Percentiles rank a stretch among this genome's conserved stretches.
phyloP scores from a whole-genome alignment of 1,140 invertebrate species.

The Heliconius eleuchia region DNA sequence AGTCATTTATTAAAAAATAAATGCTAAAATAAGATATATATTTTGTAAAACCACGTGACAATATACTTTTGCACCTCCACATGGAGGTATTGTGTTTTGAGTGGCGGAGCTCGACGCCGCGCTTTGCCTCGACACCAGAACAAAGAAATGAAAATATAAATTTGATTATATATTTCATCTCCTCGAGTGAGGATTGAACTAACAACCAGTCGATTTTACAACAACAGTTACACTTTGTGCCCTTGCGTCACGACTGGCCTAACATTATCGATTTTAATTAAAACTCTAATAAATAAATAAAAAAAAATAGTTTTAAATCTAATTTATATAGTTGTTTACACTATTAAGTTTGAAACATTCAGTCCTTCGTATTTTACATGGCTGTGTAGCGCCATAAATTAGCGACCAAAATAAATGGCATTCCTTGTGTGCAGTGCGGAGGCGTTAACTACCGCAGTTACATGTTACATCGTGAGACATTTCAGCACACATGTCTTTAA shows the following conservation, averaged over 20 bases:
- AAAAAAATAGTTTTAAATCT: background rate
- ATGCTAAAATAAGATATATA: background rate
- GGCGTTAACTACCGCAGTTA: slow-evolving; percentile 48
- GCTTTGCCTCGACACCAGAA: too few relatives aligned
- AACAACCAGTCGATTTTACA: too few relatives aligned
- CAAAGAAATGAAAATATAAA: too few relatives aligned
- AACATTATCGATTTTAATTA: too few relatives aligned
- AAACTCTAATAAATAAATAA: too few relatives aligned
- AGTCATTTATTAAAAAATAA: background rate
- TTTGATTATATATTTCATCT: too few relatives aligned
- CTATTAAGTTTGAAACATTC: background rate
- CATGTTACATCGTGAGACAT: slow-evolving; percentile 36
- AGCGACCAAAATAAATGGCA: slow-evolving; percentile 48
- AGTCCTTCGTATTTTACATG: background rate
- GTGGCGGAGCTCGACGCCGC: too few relatives aligned
- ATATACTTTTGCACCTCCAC: slow-evolving; percentile 17
- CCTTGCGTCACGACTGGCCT: too few relatives aligned
- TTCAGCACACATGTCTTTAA: slow-evolving; percentile 30
- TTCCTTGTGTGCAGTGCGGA: slow-evolving; percentile 42
- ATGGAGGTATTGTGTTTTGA: too few relatives aligned
- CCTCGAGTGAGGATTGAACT: too few relatives aligned
- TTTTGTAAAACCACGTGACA: background rate
- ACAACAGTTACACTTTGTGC: too few relatives aligned
- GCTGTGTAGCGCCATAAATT: slow-evolving; percentile 48
- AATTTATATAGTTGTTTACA: background rate